A percentile compares a stretch with the other conserved stretches of the same genome.
phyloP scores from a whole-genome alignment of 2,888 invertebrate genomes.

The Pachymerium ferrugineum region DNA sequence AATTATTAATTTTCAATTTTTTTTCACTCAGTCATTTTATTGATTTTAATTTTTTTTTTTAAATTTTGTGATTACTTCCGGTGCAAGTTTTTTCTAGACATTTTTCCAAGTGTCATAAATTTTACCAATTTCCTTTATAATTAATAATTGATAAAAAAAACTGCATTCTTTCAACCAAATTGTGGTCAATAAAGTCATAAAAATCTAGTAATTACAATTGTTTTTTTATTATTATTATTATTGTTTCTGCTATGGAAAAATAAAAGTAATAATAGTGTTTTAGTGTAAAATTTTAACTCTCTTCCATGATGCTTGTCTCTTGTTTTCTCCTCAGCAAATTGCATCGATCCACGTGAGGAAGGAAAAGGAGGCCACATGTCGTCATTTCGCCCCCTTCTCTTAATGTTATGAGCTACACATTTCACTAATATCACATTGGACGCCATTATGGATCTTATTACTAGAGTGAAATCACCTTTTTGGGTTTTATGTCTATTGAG shows the following conservation, averaged over 20 bases:
- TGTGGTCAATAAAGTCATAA: too few relatives aligned
- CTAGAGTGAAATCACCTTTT: neutral
- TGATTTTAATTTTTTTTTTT: too few relatives aligned
- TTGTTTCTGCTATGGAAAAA: too few relatives aligned
- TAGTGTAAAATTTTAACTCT: constrained; percentile 10
- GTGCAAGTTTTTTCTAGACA: too few relatives aligned
- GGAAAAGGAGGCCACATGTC: constrained; percentile 18
- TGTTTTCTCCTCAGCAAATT: constrained; percentile 18
- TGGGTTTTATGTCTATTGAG: neutral
- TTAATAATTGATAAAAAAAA: too few relatives aligned
- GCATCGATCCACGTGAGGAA: constrained; percentile 13
- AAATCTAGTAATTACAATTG: too few relatives aligned
- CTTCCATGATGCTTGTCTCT: constrained; percentile 6
- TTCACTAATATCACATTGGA: constrained; percentile 6
- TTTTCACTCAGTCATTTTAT: too few relatives aligned
- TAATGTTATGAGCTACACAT: constrained; percentile 14
- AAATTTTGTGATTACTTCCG: too few relatives aligned
- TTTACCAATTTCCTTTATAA: too few relatives aligned
- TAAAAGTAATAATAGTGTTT: constrained; percentile 17
- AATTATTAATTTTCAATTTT: too few relatives aligned
- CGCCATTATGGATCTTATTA: constrained; percentile 9
- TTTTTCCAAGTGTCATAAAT: neutral
- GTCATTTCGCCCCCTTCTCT: constrained; percentile 7
- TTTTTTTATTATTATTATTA: too few relatives aligned
- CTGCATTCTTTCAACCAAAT: too few relatives aligned